phyloP scores from a whole-genome alignment of 2,113 vertebrate genomes.

The Chloropsis cyanopogon region DNA sequence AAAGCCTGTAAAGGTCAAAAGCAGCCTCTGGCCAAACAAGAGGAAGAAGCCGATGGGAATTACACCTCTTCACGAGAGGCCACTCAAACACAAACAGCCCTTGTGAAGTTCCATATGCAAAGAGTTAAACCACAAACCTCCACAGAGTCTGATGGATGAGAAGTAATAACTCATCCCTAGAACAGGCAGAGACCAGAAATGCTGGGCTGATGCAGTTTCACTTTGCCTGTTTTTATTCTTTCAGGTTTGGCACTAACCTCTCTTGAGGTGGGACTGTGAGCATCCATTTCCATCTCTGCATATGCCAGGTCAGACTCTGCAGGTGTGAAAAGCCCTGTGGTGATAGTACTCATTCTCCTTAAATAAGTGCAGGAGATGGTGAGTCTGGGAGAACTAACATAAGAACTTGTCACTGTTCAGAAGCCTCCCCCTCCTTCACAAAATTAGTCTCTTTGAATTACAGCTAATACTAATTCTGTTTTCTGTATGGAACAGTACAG shows the following conservation, averaged over 20 bases:
- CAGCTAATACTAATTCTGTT: background rate
- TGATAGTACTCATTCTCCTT: background rate
- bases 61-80: background rate
- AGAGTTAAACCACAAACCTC: slow-evolving; percentile 26
- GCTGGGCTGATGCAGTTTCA: background rate
- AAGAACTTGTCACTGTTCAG: background rate
- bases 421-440: background rate
- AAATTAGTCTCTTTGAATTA: background rate
- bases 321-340: background rate
- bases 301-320: background rate
- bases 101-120: slow-evolving; percentile 5
- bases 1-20: slow-evolving; percentile 62
- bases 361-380: background rate
- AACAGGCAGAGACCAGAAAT: background rate
- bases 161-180: background rate
- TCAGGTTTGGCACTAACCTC: background rate
- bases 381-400: background rate
- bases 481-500: background rate
- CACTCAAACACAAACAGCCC: background rate
- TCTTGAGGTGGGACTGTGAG: background rate
- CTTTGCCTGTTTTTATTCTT: background rate
- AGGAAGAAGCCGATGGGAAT: background rate
- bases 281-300: background rate
- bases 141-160: slow-evolving; percentile 8
- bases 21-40: slow-evolving; percentile 55